Conservation (phyloP, 2,113 vertebrate species). For the Gallinago media region DNA sequence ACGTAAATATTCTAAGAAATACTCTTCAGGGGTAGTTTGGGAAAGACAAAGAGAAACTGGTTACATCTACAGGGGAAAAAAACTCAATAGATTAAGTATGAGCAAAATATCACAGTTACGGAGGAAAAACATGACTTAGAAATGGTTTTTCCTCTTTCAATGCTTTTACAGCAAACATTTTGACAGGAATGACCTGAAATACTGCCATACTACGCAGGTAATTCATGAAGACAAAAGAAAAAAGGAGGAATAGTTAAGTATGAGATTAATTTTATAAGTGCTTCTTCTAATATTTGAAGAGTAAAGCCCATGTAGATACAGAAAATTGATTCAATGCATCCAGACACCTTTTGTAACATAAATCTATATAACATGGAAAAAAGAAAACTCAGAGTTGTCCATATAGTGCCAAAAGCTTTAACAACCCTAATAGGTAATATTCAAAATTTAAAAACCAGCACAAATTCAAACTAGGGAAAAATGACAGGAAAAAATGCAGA, state of each 20-base stretch:
- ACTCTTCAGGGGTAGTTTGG: not conserved
- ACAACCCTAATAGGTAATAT: not conserved
- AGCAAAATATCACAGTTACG: not conserved
- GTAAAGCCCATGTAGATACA: not conserved
- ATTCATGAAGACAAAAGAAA: not conserved
- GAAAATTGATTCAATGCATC: not conserved
- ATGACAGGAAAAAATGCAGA: not conserved
- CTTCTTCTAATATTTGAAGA: not conserved
- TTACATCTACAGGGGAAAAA: not conserved
- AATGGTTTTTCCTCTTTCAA: not conserved
- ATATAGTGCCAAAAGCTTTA: not conserved
- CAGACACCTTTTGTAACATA: not conserved
- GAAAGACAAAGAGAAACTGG: not conserved
- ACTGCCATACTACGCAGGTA: not conserved
- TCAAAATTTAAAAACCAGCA: not conserved
- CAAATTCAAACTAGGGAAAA: not conserved
- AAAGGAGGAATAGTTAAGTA: not conserved
- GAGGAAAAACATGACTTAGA: not conserved
- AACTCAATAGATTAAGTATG: rapidly evolving
- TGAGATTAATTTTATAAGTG: not conserved
- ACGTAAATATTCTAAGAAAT: not conserved
- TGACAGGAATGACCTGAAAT: not conserved
- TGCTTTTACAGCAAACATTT: not conserved
- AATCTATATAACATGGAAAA: not conserved
- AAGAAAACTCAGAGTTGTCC: not conserved